phyloP scores from a whole-genome alignment of 2,113 vertebrate genomes.

The Vicugna pacos region DNA sequence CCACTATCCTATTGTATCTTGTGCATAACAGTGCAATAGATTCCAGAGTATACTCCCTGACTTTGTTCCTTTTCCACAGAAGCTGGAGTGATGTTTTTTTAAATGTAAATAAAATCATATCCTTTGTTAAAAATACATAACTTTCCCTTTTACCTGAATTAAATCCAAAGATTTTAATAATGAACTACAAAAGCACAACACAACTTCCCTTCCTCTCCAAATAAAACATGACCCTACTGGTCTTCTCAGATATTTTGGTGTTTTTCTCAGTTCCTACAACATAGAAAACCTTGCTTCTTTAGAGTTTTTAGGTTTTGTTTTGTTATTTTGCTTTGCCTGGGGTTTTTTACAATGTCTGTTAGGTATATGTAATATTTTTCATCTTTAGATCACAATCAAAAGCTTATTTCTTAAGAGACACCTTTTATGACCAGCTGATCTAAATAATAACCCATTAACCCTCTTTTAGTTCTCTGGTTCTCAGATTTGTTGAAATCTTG shows the following conservation, averaged over 20 bases:
- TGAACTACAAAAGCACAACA: not conserved
- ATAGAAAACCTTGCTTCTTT: not conserved
- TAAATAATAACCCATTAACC: not conserved
- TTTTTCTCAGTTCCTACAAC: not conserved
- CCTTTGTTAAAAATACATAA: not conserved
- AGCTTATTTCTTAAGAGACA: not conserved
- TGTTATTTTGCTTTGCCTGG: not conserved
- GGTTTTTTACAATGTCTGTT: not conserved
- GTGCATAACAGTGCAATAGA: not conserved
- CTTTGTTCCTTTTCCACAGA: not conserved
- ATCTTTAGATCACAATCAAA: not conserved
- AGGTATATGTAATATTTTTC: not conserved
- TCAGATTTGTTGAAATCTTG: not conserved
- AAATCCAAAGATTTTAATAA: not conserved
- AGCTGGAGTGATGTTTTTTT: not conserved
- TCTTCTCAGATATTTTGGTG: not conserved
- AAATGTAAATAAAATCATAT: not conserved
- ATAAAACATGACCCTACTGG: not conserved
- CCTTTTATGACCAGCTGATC: not conserved
- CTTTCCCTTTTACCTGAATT: not conserved
- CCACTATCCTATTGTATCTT: not conserved
- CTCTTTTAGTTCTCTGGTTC: not conserved
- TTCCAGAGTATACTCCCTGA: not conserved
- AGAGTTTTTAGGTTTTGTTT: not conserved
- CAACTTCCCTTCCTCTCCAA: not conserved